Percentiles rank a stretch among this genome's conserved stretches.
phyloP scores from a whole-genome alignment of 2,888 invertebrate genomes.

The Athrips mouffetella region DNA sequence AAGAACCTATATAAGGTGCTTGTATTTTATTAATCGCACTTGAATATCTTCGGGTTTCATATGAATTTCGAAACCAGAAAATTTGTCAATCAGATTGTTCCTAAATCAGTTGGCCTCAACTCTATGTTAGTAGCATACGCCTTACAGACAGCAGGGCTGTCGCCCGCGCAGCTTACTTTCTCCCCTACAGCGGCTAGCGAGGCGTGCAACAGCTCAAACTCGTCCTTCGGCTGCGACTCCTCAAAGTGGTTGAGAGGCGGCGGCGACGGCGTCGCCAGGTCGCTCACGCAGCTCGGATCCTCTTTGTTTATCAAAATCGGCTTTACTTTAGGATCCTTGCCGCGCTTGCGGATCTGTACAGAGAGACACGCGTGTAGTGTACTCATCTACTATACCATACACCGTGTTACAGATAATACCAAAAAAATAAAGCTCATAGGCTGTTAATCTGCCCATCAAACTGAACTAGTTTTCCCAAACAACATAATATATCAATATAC shows the following conservation, averaged over 20 bases:
- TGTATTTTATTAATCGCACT: no score
- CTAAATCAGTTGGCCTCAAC: background rate
- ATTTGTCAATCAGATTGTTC: no score
- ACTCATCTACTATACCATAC: background rate
- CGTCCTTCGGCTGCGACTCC: conserved; percentile 89
- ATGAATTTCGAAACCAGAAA: no score
- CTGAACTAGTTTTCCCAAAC: no score
- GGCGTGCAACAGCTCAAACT: conserved; percentile 75
- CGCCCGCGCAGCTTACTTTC: conserved; percentile 74
- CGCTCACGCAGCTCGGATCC: conserved; percentile 79
- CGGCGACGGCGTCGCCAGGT: conserved; percentile 52
- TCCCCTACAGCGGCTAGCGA: conserved; percentile 51
- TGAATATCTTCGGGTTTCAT: no score
- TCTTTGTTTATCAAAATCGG: conserved; percentile 87
- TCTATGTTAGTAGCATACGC: background rate
- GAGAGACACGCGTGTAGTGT: conserved; percentile 28
- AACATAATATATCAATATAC: no score
- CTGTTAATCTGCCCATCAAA: no score
- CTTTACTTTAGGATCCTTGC: conserved; percentile 84
- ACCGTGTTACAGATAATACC: no score
- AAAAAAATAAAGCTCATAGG: no score
- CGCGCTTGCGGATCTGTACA: conserved; percentile 81
- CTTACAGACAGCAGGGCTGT: no score
- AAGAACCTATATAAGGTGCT: no score
- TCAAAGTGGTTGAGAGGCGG: conserved; percentile 84